Evolutionary conservation across 2,113 vertebrate genomes (phyloP).

Genomic region (Pelusios castaneus): DNA sequence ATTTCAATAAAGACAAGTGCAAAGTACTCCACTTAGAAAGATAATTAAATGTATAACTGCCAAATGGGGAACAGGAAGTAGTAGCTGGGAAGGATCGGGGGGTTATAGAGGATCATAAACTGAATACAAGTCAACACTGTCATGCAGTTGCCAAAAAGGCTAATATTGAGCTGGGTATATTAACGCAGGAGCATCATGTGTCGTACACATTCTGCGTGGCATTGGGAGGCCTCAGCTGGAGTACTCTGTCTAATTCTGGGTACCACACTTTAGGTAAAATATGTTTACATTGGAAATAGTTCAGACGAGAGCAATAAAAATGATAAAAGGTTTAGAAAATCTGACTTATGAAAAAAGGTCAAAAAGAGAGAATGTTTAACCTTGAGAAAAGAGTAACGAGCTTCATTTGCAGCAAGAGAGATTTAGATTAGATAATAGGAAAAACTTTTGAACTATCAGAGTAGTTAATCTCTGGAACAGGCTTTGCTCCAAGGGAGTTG

Average conservation of each 20-base stretch:
- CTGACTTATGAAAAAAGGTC: not conserved
- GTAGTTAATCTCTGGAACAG: not conserved
- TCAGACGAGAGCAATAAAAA: not conserved
- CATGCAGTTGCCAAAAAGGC: not conserved
- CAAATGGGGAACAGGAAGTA: not conserved
- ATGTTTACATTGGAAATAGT: not conserved
- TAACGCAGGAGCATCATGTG: not conserved
- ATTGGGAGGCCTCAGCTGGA: not conserved
- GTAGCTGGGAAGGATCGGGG: not conserved
- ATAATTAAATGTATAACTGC: not conserved
- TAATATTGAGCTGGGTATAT: not conserved
- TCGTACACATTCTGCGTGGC: not conserved
- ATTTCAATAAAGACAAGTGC: not conserved
- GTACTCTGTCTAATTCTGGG: not conserved
- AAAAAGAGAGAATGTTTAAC: not conserved
- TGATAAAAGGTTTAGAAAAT: not conserved
- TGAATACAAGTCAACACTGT: not conserved
- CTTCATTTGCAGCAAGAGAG: not conserved
- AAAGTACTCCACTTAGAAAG: not conserved
- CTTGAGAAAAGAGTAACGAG: not conserved
- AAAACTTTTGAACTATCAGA: not conserved
- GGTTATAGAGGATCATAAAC: not conserved
- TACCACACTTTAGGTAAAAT: not conserved
- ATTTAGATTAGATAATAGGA: not conserved
- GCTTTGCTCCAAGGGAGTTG: not conserved